A percentile compares a stretch with the other conserved stretches of the same genome.
These are phyloP conservation scores for Cavia aperea DNA, from an alignment of 2,113 vertebrate species.

Conservation along the genomic window DNA sequence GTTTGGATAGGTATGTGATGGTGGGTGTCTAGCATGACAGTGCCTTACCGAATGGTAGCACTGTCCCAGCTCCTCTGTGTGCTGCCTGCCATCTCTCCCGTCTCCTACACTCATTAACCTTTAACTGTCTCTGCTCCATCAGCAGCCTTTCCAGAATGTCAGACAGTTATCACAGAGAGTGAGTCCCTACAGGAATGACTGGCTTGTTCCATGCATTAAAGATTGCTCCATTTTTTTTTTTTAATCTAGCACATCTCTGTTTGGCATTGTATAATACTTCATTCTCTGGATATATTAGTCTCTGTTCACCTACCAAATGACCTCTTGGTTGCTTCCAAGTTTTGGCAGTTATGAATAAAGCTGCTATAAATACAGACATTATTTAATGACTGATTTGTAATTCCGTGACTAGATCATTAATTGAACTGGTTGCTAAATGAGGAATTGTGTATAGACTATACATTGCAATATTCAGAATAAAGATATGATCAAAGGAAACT, in stretches of 20 bases:
- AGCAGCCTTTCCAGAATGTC: not conserved
- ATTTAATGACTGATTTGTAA: not conserved
- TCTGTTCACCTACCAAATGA: not conserved
- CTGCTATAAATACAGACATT: not conserved
- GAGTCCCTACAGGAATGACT: not conserved
- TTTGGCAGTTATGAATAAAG: not conserved
- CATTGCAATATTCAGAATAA: not conserved
- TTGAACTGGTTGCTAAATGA: not conserved
- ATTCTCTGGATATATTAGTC: not conserved
- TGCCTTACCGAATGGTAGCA: not conserved
- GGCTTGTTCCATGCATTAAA: not conserved
- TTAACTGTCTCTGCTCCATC: not conserved
- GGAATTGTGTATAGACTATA: not conserved
- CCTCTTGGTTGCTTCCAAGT: not conserved
- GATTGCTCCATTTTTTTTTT: not conserved
- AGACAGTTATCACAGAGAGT: not conserved
- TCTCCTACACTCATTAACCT: too few species aligned
- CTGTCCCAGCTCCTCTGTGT: too few species aligned
- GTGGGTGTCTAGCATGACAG: too few species aligned
- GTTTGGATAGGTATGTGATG: not conserved
- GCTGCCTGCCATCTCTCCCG: rapidly evolving
- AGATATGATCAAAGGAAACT: not conserved
- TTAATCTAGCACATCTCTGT: not conserved
- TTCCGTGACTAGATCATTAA: not conserved
- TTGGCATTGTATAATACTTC: not conserved